Base-by-base conservation (phyloP, 2,797 vertebrate species). In the Chelidonichthys spinosus region DNA sequence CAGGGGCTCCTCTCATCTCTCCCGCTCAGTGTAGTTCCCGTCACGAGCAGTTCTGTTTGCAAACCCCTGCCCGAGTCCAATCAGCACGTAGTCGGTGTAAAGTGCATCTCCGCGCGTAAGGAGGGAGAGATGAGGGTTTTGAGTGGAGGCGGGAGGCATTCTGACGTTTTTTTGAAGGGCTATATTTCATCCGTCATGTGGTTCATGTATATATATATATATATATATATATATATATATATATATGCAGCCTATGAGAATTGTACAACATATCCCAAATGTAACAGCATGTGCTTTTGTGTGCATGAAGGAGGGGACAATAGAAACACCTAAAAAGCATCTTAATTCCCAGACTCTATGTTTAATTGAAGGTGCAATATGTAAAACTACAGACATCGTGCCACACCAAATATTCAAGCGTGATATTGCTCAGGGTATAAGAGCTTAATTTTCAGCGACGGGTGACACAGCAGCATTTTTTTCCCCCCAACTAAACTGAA, bases 1-100 rank as follows among this genome's bases (percentile, higher is more conserved):
- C 83, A 49, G 90, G 91, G 85, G 68, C 75, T 88, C 83, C 85
- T 84, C 86, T 86, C 85, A 85, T 84, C 83, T 81, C 85, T 81
- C 72, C 63, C 60, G 32, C 81, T 66, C 84, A 59, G 75, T 64
- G 78, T 76, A 81, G 82, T 82, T 90, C 78, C 86, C 43, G 9
- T 85, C 84, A 78, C 73, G 46, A 52, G 77, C 78, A 72, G 67
- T 68, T 80, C 68, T 86, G 84, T 86, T 91, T 86, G 78, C 78
- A 89, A 90, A 90, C 83, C 85, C 72, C 78, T 85, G 74, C 74
- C 83, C 11, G 18, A 72, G 75, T 77, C 87, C 88, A 89, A 86
- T 89, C 87, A 86, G 87, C 87, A 85, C 9, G 63, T 70, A 82
- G 75, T 60, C 78, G 46, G 52, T 54, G 64, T 67, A 66, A 79